Evolutionary conservation across 2,797 vertebrate species (phyloP), one percentile per base, ranked within the genome.

Genomic region (Bradypodion pumilum): DNA sequence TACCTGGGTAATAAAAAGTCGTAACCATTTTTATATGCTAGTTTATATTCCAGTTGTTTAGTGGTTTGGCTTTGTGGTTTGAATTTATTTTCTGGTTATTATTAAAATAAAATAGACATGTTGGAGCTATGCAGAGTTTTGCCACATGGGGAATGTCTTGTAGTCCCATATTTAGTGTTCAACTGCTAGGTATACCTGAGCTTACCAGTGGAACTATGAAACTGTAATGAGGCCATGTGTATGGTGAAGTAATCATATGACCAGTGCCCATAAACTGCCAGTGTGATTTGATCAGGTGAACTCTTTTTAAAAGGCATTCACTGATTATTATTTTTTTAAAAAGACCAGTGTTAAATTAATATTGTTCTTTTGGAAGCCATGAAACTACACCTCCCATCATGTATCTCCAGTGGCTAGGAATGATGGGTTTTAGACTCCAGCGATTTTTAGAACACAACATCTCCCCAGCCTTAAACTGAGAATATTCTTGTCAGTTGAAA

Each of bases 1-100:
- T 81, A 44, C 16, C 15, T 52, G 49, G 40, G 27, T 40, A 80
- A 62, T 60, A 44, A 35, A 0, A 35, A 5, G 0, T 0, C 49
- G 63, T 1, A 1, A 13, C 23, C 27, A 32, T 13, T 75, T 82
- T 76, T 16, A 19, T 68, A 1, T 37, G 52, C 62, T 82, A 62
- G 23, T 1, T 0, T 5, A 75, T 56, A 56, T 56, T 56, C 52
- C 52, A 56, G 52, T 56, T 56, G n/a, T n/a, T n/a, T n/a, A n/a
- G n/a, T n/a, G 5, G 15, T 56, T 56, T 56, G 19, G 52, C 15
- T 56, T 56, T 56, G 21, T 56, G 52, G 52, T 56, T 56, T 56
- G 29, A 0, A 0, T 80, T 72, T 79, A 85, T 80, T 72, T 68
- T 82, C 73, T n/a, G 56, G 5, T 0, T 19, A 40, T 77, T 46